Evolutionary conservation across 2,888 invertebrate genomes (phyloP).

Genomic region (Drosophila vallismaia): DNA sequence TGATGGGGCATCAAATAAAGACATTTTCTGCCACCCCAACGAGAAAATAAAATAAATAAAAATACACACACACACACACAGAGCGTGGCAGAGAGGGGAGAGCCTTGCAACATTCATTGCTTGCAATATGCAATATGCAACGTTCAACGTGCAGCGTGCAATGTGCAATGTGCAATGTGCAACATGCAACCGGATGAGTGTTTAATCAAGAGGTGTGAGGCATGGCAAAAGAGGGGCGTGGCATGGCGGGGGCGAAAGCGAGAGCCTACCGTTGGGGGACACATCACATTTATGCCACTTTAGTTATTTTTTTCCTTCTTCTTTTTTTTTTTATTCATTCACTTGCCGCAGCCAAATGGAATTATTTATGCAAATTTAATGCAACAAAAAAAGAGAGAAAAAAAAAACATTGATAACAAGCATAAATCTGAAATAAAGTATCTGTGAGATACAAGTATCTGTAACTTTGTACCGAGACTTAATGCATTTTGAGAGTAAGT

Average conservation of each 20-base stretch:
- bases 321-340: conserved; percentile 3
- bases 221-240: background rate
- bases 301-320: conserved; percentile 20
- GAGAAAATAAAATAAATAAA: conserved; percentile 4
- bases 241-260: background rate
- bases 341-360: conserved; percentile 46
- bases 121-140: conserved; percentile 23
- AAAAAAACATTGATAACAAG: conserved; percentile 61
- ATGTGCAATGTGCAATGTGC: conserved; percentile 4
- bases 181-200: conserved; percentile 42
- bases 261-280: conserved; percentile 1
- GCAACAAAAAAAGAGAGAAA: conserved; percentile 48
- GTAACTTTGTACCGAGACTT: conserved; percentile 12
- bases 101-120: conserved; percentile 20
- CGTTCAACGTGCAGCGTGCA: conserved; percentile 6
- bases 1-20: conserved; percentile 18
- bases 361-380: conserved; percentile 76
- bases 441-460: conserved; percentile 3
- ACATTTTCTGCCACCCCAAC: conserved; percentile 20
- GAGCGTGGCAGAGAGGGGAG: background rate
- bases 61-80: too few relatives aligned
- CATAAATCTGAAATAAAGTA: conserved; percentile 50
- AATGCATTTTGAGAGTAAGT: conserved; percentile 44
- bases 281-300: conserved; percentile 43
- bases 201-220: conserved; percentile 1